Base-by-base conservation (phyloP, 2,113 vertebrate species). In the Pseudorasbora parva region DNA sequence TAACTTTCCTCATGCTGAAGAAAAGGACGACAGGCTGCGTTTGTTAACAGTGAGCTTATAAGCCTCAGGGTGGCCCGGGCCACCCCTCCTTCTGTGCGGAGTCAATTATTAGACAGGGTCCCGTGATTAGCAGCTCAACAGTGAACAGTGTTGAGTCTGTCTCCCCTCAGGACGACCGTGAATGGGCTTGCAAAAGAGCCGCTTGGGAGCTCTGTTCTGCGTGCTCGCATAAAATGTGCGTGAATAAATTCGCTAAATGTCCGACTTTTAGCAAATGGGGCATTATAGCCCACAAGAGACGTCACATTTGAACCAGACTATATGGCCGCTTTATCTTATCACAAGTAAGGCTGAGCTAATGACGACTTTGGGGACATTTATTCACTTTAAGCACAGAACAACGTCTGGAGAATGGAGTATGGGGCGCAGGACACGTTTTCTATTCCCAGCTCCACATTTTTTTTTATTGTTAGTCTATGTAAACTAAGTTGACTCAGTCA, bases 91-190 rank as follows among this genome's bases (percentile, higher is more conserved):
- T 51, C 72, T 56, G 25, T 62, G 80, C 25, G 2, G 17, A 78
- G 66, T 82, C 73, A 86, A 83, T 82, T 45, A 87, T 77, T 76
- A 76, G 51, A 80, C 37, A 43, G 81, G 62, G 56, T 60, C 80
- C 72, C 33, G 1, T 83, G 77, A 81, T 66, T 54, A 85, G 30
- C 27, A 37, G 62, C 51, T 59, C 33, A 84, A 45, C 77, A 81
- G 82, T 66, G n/a, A 69, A 43, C n/a, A 71, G 54, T 17, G 43
- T 51, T 30, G 17, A n/a, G 60, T 49, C 19, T 47, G 23, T 64
- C 2, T 80, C 3, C 43, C 78, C 60, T 66, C 59, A 66, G 60
- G 59, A 80, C 2, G 17, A 33, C 41, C 14, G n/a, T n/a, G 11
- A 57, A 78, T 41, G 19, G 3, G 37, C 41, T 51, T 23, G 76